These are phyloP conservation scores for Kryphioiulus occultus DNA, from an alignment of 2,888 invertebrate species.

Conservation along the genomic window DNA sequence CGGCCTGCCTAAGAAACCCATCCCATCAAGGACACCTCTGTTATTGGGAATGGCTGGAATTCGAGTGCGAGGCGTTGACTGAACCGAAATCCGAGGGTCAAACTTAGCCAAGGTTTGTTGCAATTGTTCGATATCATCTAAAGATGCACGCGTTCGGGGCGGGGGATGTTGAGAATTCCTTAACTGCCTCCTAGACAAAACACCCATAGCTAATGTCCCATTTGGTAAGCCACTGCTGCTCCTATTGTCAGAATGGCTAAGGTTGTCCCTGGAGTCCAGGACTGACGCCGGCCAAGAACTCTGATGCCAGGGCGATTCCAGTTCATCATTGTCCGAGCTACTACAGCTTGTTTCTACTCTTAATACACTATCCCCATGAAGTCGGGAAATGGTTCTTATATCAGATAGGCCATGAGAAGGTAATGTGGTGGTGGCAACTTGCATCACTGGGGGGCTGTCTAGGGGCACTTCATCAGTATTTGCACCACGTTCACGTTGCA, in stretches of 20 bases:
- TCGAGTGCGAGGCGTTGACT: slow-evolving; percentile 17
- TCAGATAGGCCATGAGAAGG: slow-evolving; percentile 29
- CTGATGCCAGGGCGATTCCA: slow-evolving; percentile 33
- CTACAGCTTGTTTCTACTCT: slow-evolving; percentile 16
- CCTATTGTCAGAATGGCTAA: slow-evolving; percentile 13
- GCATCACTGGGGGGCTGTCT: neutral
- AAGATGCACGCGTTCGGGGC: neutral
- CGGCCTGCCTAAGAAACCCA: slow-evolving; percentile 39
- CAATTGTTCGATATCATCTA: slow-evolving; percentile 47
- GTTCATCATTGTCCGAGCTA: neutral
- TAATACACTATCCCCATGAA: neutral
- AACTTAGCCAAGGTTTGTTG: slow-evolving; percentile 52
- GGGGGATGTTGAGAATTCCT: slow-evolving; percentile 27
- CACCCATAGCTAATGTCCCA: slow-evolving; percentile 27
- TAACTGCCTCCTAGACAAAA: slow-evolving; percentile 19
- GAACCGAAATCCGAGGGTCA: slow-evolving; percentile 51
- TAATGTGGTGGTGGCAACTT: neutral
- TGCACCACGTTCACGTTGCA: neutral
- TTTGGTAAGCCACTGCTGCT: neutral
- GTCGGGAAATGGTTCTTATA: neutral
- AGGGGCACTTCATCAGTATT: neutral
- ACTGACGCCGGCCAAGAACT: slow-evolving; percentile 38
- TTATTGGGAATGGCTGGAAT: slow-evolving; percentile 2
- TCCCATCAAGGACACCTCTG: slow-evolving; percentile 33
- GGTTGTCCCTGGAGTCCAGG: neutral